Evolutionary conservation across 2,113 vertebrate genomes (phyloP), one percentile per base, ranked within the genome.

Genomic region (Nipponia nippon): DNA sequence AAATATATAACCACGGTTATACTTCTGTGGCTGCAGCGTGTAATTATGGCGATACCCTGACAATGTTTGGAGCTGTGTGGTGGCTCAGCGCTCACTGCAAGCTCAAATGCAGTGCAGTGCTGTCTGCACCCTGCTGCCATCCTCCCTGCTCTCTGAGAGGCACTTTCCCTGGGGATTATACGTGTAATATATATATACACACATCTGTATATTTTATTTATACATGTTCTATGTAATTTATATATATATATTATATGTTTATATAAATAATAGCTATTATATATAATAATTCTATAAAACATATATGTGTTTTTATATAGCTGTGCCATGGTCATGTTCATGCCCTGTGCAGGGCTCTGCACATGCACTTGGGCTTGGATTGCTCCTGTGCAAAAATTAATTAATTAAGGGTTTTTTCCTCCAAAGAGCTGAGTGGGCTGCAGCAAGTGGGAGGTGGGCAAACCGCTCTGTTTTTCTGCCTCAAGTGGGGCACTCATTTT

Each of bases 11-110:
- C 11, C 12, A 19, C 2, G 3, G 10, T n/a, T 44, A 29, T 14
- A 13, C 15, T 21, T 63, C 63, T 20, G 0, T 6, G 27, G 58
- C 38, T 4, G 4, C 40, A 50, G 34, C 1, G 5, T 42, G 81
- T 36, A 29, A 63, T 84, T 50, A 30, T 3, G 10, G 67, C 62
- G 42, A 4, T 17, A 32, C 8, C 27, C 30, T 42, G 23, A 17
- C 2, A 17, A 50, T 13, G 46, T 75, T 34, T 32, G 67, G 72
- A 55, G 52, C 32, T 7, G 2, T 25, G n/a, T 1, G 1, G 50
- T 47, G 70, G 34, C 49, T 32, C 42, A 12, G 63, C 2, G 3
- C 26, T 36, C 22, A 10, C 5, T 15, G 66, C 46, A 50, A 23
- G 53, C 63, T 89, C 14, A 3, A 32, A 42, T 46, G 63, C 5